phyloP scores from a whole-genome alignment of 1,140 invertebrate genomes.

The Vanessa atalanta region DNA sequence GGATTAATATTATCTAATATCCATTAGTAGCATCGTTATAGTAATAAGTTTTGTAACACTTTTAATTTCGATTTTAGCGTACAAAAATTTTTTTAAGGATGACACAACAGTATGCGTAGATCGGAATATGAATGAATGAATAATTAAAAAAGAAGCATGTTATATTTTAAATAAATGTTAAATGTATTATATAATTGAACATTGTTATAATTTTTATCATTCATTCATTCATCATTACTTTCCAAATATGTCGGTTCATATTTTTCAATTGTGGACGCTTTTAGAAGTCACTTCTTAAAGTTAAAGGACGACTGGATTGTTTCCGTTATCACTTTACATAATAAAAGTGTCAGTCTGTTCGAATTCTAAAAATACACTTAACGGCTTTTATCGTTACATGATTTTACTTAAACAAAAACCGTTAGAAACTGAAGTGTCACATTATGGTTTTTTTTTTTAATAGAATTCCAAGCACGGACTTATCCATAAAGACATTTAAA shows the following conservation, averaged over 20 bases:
- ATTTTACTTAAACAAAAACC: background rate
- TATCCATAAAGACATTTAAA: background rate
- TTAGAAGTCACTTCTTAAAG: conserved; percentile 4
- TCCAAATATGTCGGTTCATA: background rate
- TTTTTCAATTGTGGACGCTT: background rate
- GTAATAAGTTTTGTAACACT: conserved; percentile 2
- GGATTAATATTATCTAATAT: conserved; percentile 9
- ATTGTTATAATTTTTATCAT: too few relatives aligned
- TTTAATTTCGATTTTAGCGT: background rate
- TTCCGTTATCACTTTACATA: conserved; percentile 24
- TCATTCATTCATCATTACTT: background rate
- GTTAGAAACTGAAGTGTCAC: background rate
- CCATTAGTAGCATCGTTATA: background rate
- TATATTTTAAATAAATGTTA: too few relatives aligned
- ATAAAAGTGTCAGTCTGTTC: conserved; percentile 26
- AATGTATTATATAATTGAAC: too few relatives aligned
- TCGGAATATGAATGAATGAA: background rate
- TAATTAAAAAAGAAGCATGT: too few relatives aligned
- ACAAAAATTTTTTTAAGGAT: background rate
- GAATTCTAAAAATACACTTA: conserved; percentile 27
- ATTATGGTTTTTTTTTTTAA: too few relatives aligned
- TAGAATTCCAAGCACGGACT: too few relatives aligned
- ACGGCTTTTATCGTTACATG: conserved; percentile 17
- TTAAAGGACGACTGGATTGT: conserved; percentile 15
- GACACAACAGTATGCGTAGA: background rate